Percentiles rank a stretch among this genome's conserved stretches.
phyloP scores from a whole-genome alignment of 1,140 invertebrate species.

The Pseudobourletiella spinata region DNA sequence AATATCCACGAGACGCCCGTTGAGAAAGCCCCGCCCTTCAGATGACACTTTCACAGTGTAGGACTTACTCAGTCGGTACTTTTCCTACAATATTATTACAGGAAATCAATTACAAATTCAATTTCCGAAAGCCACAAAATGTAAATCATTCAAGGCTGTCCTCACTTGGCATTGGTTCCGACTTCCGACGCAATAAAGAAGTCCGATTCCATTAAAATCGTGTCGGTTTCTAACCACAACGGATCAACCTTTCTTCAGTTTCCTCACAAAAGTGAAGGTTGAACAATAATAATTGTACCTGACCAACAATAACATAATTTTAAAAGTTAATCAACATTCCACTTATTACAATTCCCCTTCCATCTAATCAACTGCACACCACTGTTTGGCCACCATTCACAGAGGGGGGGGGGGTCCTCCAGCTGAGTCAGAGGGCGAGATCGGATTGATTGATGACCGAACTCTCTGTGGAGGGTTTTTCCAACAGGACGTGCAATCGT shows the following conservation, averaged over 20 bases:
- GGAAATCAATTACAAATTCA: neutral
- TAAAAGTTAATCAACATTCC: neutral
- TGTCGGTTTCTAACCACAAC: slow-evolving; percentile 68
- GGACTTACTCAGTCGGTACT: slow-evolving; percentile 93
- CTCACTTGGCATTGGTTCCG: slow-evolving; percentile 89
- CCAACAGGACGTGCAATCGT: slow-evolving; percentile 73
- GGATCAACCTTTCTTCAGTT: slow-evolving; percentile 60
- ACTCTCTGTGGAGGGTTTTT: slow-evolving; percentile 72
- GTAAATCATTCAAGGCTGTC: slow-evolving; percentile 36
- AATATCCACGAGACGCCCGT: slow-evolving; percentile 91
- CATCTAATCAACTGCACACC: too few relatives aligned
- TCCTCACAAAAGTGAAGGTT: slow-evolving; percentile 81
- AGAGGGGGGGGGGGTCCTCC: slow-evolving; percentile 70
- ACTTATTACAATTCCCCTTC: neutral
- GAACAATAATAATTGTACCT: slow-evolving; percentile 81
- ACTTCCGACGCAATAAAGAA: slow-evolving; percentile 91
- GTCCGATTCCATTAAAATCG: slow-evolving; percentile 96
- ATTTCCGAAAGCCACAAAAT: neutral
- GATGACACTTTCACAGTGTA: slow-evolving; percentile 83
- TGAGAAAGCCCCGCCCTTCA: slow-evolving; percentile 87
- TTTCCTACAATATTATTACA: slow-evolving; percentile 47
- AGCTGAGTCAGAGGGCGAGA: slow-evolving; percentile 77
- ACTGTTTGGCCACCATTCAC: slow-evolving; percentile 83
- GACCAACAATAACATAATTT: neutral
- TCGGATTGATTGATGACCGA: slow-evolving; percentile 79